These are phyloP conservation scores for Enoplosus armatus DNA, from an alignment of 2,797 vertebrate species.

Conservation along the genomic window DNA sequence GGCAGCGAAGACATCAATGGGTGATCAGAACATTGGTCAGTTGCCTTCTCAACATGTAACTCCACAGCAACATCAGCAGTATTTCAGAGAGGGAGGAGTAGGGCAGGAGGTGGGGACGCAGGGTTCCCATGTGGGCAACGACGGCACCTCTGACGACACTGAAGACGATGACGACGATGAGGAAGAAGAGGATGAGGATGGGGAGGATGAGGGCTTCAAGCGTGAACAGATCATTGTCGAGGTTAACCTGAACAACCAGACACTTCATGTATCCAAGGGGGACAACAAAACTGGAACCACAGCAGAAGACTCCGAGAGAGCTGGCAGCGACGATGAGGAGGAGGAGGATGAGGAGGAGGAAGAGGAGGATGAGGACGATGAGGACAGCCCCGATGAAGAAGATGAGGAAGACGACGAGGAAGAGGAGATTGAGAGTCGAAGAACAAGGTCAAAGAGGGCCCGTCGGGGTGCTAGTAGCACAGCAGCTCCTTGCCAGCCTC, in stretches of 20 bases:
- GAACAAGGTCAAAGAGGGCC: slow-evolving; percentile 88
- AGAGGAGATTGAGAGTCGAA: slow-evolving; percentile 83
- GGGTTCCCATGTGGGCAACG: slow-evolving; percentile 74
- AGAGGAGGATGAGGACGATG: slow-evolving; percentile 85
- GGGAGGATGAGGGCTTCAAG: slow-evolving; percentile 90
- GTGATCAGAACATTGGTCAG: slow-evolving; percentile 80
- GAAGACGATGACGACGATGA: slow-evolving; percentile 89
- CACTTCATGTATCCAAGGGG: slow-evolving; percentile 97
- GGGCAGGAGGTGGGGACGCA: slow-evolving; percentile 62
- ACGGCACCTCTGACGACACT: slow-evolving; percentile 86
- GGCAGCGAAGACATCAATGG: slow-evolving; percentile 86
- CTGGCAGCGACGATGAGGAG: slow-evolving; percentile 92
- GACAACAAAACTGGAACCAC: slow-evolving; percentile 90
- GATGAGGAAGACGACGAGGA: slow-evolving; percentile 85
- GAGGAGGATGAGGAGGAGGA: slow-evolving; percentile 86
- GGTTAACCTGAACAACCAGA: slow-evolving; percentile 99
- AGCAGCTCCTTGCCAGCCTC: slow-evolving; percentile 83
- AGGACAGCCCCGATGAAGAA: slow-evolving; percentile 89
- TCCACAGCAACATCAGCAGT: slow-evolving; percentile 79
- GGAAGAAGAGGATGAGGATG: slow-evolving; percentile 80
- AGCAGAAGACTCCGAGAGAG: slow-evolving; percentile 88
- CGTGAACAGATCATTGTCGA: slow-evolving; percentile 99
- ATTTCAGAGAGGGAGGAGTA: slow-evolving; percentile 80
- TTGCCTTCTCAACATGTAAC: slow-evolving; percentile 64
- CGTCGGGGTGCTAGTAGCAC: slow-evolving; percentile 73